Evolutionary conservation across 2,888 invertebrate genomes (phyloP).

Genomic region (Cosmopolites sordidus): DNA sequence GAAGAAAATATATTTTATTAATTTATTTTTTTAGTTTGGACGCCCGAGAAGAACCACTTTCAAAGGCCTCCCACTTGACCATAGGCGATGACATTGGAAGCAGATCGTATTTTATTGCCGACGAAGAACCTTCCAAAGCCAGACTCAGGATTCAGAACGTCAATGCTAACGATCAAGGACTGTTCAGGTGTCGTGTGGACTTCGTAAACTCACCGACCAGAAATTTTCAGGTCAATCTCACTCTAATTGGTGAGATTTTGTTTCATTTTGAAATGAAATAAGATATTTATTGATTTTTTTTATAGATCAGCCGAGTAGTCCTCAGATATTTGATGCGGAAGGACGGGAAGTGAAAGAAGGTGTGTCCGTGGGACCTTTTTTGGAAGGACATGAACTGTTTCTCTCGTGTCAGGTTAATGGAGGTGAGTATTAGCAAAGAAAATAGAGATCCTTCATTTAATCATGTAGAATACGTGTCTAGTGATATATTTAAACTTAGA

Average conservation of each 20-base stretch:
- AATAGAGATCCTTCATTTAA: too few species aligned
- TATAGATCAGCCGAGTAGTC: slow-evolving; percentile 75
- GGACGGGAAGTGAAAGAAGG: slow-evolving; percentile 66
- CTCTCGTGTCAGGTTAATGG: slow-evolving; percentile 82
- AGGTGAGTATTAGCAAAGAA: slow-evolving; percentile 53
- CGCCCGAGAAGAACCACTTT: slow-evolving; percentile 67
- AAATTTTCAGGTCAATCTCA: slow-evolving; percentile 80
- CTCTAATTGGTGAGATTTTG: slow-evolving; percentile 86
- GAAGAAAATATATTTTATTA: too few species aligned
- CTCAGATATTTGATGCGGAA: slow-evolving; percentile 78
- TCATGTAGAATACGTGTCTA: too few species aligned
- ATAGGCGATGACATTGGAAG: slow-evolving; percentile 74
- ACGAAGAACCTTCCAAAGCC: slow-evolving; percentile 68
- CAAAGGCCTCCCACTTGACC: slow-evolving; percentile 67
- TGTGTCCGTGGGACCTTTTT: slow-evolving; percentile 76
- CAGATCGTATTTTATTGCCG: slow-evolving; percentile 68
- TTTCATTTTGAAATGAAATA: too few species aligned
- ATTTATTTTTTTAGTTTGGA: slow-evolving; percentile 73
- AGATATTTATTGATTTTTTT: slow-evolving; percentile 30
- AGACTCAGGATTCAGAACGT: slow-evolving; percentile 71
- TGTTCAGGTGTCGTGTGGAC: slow-evolving; percentile 85
- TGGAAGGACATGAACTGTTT: slow-evolving; percentile 79
- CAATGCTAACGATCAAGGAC: slow-evolving; percentile 69
- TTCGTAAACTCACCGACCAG: slow-evolving; percentile 84
- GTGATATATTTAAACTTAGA: too few species aligned